Evolutionary conservation across 1,140 invertebrate species (phyloP), one percentile per base, ranked within the genome.

Genomic region (Hylaeus anthracinus): DNA sequence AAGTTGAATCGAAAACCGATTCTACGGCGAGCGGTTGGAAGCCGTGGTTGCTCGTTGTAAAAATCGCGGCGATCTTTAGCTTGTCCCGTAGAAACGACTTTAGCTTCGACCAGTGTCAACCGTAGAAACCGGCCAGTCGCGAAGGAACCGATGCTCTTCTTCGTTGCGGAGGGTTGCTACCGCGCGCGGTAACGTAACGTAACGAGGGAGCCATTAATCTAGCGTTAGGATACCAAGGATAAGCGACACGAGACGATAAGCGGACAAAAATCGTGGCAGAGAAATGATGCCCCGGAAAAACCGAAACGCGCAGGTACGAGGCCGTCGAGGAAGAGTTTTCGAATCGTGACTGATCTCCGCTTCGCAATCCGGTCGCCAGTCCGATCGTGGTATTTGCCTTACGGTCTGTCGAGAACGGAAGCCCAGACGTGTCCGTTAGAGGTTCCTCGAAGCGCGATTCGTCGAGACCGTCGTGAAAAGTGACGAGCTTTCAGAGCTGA

Each of bases 331-430:
- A 56, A 15, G 60, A 72, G 70, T 39, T 72, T 60, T 26, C 8
- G 12, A n/a, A 5, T 72, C 53, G 1, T 48, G 26, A 60, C 69
- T 72, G 82, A 55, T 66, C 74, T 72, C 61, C 63, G 64, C 77
- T 70, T 63, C 41, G 51, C 58, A 26, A 26, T 26, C 26, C 26
- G 26, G 26, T 51, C 58, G 77, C 69, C 72, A 48, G 48, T 14
- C 48, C 73, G 69, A 81, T 77, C 64, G 73, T 67, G 64, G 61
- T 76, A 72, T 85, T 85, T 73, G 82, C 78, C 61, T 84, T 73
- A 73, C 74, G 61, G 79, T 85, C 73, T 77, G 64, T 39, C 58
- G 63, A 12, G 37, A 39, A 55, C 70, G 41, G 69, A 80, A 81
- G 48, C 58, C 43, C 41, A 60, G 15, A 56, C n/a, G 26, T 39